Base-by-base conservation (phyloP, 1,140 invertebrate genomes). In the Arion vulgaris region DNA sequence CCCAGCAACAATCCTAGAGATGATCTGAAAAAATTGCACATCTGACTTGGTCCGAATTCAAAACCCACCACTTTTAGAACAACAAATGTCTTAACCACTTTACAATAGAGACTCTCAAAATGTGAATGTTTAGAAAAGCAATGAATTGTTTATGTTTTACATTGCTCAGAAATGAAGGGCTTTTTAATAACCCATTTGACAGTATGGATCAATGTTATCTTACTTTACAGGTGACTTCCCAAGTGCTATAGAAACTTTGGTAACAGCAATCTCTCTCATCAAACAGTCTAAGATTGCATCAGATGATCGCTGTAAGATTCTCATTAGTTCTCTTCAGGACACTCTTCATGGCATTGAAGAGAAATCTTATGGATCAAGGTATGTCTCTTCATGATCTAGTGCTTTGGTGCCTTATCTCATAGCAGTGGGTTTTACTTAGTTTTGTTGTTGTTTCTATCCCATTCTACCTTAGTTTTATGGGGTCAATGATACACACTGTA, bases 271-370 rank as follows among this genome's bases (percentile, higher is more conserved):
- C 86, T 99, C 98, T 7, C 93, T 99, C 32, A 99, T 99, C 83
- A 99, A 99, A 93, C 98, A 99, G 93, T 99, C 98, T 32, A 99
- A 99, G 93, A 97, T 98, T 80, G 96, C 98, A 0, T 95, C 96
- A 89, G 98, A 99, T 93, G 98, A 99, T 91, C 94, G 98, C 62
- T 99, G 98, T 93, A 99, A 99, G 93, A 98, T 99, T 86, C 93
- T 99, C 19, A 98, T 99, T 78, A 98, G 96, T 88, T 98, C 98
- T 0, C 94, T 99, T 0, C 93, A 99, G 93, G 98, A 99, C 91
- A 99, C 98, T 32, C 93, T 99, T 41, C 95, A 98, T 92, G 98
- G 97, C 32, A 97, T 99, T n/a, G 97, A 99, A 93, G 96, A 96
- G 1, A 99, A 99, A 92, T 98, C 96, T 84, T 98, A 98, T 91